Base-by-base conservation (phyloP, 2,113 vertebrate species). In the Catharus fuscescens region DNA sequence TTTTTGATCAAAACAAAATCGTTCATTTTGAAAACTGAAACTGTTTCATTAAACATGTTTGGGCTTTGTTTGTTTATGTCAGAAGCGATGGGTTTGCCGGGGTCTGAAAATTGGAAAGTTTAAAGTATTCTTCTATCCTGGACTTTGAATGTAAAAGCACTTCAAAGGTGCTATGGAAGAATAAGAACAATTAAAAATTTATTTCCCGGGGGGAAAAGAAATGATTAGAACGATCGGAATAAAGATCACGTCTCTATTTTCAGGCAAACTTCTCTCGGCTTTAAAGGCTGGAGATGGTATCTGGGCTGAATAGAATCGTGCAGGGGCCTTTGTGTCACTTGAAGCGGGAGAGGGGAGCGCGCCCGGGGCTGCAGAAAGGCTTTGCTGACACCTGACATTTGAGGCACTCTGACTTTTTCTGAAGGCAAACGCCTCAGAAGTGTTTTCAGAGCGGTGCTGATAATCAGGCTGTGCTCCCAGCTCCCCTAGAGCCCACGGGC, bases 21-120 rank as follows among this genome's bases (percentile, higher is more conserved):
- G 12, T 56, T 91, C 47, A 11, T 72, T 83, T 66, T 77, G 92
- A 88, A 66, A 92, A 45, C 25, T 34, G 9, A 82, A 93, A 85
- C 95, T 96, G 95, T 96, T 96, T 96, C 94, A 93, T 96, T 97
- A 97, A 83, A 93, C 95, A 76, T 95, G 95, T 95, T 94, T 8
- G 65, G 95, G 94, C 95, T 95, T 91, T 89, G 94, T 84, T 95
- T 93, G 86, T 67, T 81, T 74, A 21, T 92, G 89, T 84, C 83
- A 18, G 72, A 77, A 93, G 95, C 14, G 26, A 78, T 15, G 47
- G 82, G 71, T 44, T 93, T 77, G 65, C 73, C 0, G 2, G 73
- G 73, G 78, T 66, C 95, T 94, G 95, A 80, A 90, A 97, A 96
- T 92, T n/a, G 96, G 74, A 91, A 93, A 67, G 54, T 80, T 80